A percentile compares a stretch with the other conserved stretches of the same genome.
phyloP scores from a whole-genome alignment of 2,113 vertebrate genomes.

The Sialia sialis region DNA sequence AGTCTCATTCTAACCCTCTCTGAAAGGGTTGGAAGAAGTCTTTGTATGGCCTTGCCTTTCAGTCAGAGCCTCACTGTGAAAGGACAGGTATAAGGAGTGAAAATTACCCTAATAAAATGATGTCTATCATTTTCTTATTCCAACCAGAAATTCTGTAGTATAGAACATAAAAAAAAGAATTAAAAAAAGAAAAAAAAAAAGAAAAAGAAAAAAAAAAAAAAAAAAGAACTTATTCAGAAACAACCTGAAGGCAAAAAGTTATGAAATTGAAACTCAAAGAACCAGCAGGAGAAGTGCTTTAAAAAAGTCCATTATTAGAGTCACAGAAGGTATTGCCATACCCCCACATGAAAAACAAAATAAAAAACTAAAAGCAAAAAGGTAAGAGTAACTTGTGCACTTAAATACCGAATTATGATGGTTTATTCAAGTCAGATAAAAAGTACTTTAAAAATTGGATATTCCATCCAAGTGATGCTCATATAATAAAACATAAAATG shows the following conservation, averaged over 20 bases:
- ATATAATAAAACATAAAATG: slow-evolving; percentile 50
- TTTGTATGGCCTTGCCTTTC: neutral
- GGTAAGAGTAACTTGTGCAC: neutral
- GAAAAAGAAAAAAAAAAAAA: neutral
- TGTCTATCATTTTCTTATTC: neutral
- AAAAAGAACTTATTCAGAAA: neutral
- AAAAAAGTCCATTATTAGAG: slow-evolving; percentile 39
- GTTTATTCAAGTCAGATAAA: slow-evolving; percentile 38
- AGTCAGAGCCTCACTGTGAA: neutral
- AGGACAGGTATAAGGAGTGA: neutral
- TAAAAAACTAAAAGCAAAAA: slow-evolving; percentile 55
- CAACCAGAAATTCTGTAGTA: neutral
- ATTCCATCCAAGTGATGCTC: slow-evolving; percentile 37
- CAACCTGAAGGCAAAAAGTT: slow-evolving; percentile 12
- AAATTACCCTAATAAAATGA: neutral
- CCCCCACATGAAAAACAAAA: slow-evolving; percentile 43
- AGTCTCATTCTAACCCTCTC: neutral
- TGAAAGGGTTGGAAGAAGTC: neutral
- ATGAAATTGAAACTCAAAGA: slow-evolving; percentile 56
- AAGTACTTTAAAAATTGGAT: slow-evolving; percentile 50
- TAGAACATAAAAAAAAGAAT: neutral
- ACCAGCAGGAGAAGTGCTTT: slow-evolving; percentile 38
- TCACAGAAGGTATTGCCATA: slow-evolving; percentile 53
- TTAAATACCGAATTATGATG: neutral
- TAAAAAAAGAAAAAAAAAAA: too few relatives aligned